Evolutionary conservation across 2,113 vertebrate genomes (phyloP).

Genomic region (Butorides virescens): DNA sequence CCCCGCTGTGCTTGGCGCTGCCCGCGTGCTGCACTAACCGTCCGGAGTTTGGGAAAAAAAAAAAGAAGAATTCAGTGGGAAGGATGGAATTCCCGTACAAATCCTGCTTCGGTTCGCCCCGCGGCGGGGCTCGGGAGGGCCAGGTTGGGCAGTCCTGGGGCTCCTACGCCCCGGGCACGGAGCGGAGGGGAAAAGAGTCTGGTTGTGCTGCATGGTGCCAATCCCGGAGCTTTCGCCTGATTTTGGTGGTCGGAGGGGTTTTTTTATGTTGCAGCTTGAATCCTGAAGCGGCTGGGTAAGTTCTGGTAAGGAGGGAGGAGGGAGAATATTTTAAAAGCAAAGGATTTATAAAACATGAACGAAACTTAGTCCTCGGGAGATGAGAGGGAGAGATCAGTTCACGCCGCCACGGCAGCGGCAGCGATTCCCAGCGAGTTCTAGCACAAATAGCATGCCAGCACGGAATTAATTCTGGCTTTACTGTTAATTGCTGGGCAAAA

Average conservation of each 20-base stretch:
- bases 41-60: accelerated
- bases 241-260: neutral
- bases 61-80: neutral
- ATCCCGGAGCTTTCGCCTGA: neutral
- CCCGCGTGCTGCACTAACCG: neutral
- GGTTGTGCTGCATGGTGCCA: accelerated
- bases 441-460: neutral
- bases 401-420: neutral
- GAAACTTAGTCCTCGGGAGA: neutral
- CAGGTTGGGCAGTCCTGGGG: neutral
- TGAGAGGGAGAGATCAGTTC: neutral
- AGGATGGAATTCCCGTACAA: neutral
- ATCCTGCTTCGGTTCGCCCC: neutral
- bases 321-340: neutral
- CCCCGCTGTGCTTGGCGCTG: neutral
- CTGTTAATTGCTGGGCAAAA: neutral
- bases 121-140: neutral
- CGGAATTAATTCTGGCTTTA: neutral
- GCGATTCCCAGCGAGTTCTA: neutral
- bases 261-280: neutral
- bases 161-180: neutral
- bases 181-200: neutral
- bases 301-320: neutral
- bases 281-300: neutral
- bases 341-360: neutral